Evolutionary conservation across 2,888 invertebrate genomes (phyloP).

Genomic region (Cheilosia variabilis): DNA sequence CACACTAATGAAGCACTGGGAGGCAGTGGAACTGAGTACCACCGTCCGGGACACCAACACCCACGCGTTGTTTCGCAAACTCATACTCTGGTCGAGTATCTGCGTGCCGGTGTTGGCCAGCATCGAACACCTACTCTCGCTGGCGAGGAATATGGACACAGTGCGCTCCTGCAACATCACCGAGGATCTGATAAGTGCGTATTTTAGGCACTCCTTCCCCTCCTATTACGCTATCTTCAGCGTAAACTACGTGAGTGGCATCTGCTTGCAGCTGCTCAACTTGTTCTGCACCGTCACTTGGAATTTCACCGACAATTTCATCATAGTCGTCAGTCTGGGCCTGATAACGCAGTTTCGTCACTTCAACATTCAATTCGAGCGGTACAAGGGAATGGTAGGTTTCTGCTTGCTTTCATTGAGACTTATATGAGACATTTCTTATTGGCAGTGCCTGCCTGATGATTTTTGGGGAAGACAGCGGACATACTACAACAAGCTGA

Average conservation of each 20-base stretch:
- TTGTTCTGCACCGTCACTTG: slow-evolving; percentile 86
- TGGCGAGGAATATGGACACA: slow-evolving; percentile 85
- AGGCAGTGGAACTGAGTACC: slow-evolving; percentile 80
- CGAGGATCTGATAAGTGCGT: slow-evolving; percentile 80
- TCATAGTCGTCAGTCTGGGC: slow-evolving; percentile 87
- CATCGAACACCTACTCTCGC: slow-evolving; percentile 85
- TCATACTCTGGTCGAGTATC: slow-evolving; percentile 56
- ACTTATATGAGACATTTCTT: neutral
- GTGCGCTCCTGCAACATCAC: slow-evolving; percentile 82
- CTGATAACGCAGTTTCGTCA: slow-evolving; percentile 86
- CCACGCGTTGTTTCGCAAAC: slow-evolving; percentile 52
- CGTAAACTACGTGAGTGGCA: slow-evolving; percentile 85
- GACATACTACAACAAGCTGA: slow-evolving; percentile 85
- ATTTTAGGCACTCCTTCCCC: slow-evolving; percentile 83
- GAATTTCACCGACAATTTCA: slow-evolving; percentile 88
- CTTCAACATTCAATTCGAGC: slow-evolving; percentile 82
- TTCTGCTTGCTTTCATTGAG: neutral
- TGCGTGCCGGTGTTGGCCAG: slow-evolving; percentile 68
- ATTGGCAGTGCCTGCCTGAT: slow-evolving; percentile 85
- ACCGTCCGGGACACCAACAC: slow-evolving; percentile 53
- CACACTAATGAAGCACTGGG: slow-evolving; percentile 82
- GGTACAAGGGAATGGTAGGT: slow-evolving; percentile 72
- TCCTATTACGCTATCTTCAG: slow-evolving; percentile 85
- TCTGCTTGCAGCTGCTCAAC: slow-evolving; percentile 82
- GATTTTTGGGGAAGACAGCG: slow-evolving; percentile 87